Evolutionary conservation across 2,113 vertebrate genomes (phyloP).

Genomic region (Rhineura floridana): DNA sequence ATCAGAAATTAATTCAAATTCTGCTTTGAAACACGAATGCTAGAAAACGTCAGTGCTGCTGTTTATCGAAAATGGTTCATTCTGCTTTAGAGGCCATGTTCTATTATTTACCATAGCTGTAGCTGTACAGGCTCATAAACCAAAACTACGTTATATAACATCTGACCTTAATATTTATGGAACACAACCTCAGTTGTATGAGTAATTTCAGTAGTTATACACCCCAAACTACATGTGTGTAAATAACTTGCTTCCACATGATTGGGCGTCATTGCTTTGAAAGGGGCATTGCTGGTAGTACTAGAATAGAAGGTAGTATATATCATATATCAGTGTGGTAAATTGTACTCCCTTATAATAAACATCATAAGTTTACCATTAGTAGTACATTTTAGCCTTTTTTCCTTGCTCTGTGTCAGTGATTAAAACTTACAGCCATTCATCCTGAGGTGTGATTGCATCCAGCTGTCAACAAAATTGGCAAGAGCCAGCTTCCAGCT

Average conservation of each 20-base stretch:
- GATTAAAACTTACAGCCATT: constrained; percentile 9
- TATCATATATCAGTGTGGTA: constrained; percentile 38
- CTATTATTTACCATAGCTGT: not conserved
- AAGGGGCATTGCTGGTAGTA: constrained; percentile 8
- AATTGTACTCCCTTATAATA: constrained; percentile 34
- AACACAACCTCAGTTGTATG: constrained; percentile 9
- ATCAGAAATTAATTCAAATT: not conserved
- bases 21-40: not conserved
- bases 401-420: not conserved
- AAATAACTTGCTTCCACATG: not conserved
- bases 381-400: not conserved
- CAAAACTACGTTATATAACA: not conserved
- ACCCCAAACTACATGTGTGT: not conserved
- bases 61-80: not conserved
- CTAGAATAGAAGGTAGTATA: constrained; percentile 9
- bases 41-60: not conserved
- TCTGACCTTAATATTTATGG: constrained; percentile 18
- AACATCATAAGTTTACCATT: constrained; percentile 21
- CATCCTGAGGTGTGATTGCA: not conserved
- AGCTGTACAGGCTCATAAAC: not conserved
- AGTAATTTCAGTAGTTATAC: not conserved
- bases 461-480: not conserved
- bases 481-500: not conserved
- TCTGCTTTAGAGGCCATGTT: not conserved
- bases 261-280: constrained; percentile 11